phyloP scores from a whole-genome alignment of 2,888 invertebrate genomes.

The Scotopteryx bipunctaria region DNA sequence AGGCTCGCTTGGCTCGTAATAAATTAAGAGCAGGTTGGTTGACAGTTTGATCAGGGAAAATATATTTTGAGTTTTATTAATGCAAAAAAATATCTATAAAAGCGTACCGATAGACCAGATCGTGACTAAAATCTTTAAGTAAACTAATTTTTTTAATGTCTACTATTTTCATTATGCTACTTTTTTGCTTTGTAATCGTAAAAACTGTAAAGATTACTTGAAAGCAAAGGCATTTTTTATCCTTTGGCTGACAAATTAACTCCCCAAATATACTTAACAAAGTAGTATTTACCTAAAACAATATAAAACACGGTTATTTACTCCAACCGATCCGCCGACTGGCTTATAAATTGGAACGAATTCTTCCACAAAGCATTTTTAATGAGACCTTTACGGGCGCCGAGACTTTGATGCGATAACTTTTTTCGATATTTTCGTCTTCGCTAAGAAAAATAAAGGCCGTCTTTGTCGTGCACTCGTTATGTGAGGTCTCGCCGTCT shows the following conservation, averaged over 20 bases:
- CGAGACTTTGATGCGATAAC: slow-evolving; percentile 79
- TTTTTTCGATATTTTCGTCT: slow-evolving; percentile 79
- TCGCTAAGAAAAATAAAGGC: slow-evolving; percentile 63
- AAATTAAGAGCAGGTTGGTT: too few species aligned
- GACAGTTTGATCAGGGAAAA: too few species aligned
- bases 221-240: not conserved
- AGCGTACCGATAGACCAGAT: too few species aligned
- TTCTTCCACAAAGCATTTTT: slow-evolving; percentile 79
- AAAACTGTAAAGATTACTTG: not conserved
- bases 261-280: slow-evolving; percentile 30
- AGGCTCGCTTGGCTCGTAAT: too few species aligned
- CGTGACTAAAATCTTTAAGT: too few species aligned
- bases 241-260: slow-evolving; percentile 14
- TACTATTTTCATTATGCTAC: not conserved
- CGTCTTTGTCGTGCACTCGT: slow-evolving; percentile 52
- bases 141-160: too few species aligned
- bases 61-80: too few species aligned
- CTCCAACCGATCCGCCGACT: slow-evolving; percentile 68
- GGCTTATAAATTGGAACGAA: slow-evolving; percentile 76
- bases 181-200: not conserved
- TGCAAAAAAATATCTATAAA: too few species aligned
- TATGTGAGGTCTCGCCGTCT: slow-evolving; percentile 46
- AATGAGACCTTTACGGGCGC: slow-evolving; percentile 77
- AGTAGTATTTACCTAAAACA: slow-evolving; percentile 62
- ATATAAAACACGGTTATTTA: slow-evolving; percentile 71